Base-by-base conservation (phyloP, 2,888 invertebrate genomes). In the Drosophila quinaria region DNA sequence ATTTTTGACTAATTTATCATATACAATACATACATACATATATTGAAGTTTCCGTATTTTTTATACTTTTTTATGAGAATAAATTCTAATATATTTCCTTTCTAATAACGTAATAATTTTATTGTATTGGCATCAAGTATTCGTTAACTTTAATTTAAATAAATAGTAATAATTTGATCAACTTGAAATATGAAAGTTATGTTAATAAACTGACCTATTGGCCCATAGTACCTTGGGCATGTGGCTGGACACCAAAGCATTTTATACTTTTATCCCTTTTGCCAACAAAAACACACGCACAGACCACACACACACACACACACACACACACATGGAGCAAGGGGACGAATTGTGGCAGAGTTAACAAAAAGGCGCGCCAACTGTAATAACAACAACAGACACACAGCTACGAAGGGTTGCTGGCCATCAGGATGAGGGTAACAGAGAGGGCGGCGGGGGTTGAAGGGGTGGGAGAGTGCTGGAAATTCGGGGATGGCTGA, bases 251-350 rank as follows among this genome's bases (percentile, higher is more conserved):
- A 77, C 55, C 72, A 89, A 80, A 86, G 83, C 77, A 86, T 76
- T 82, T 82, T 89, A 89, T 89, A 79, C 86, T 86, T 87, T 87
- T 87, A 86, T 86, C 90, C 86, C 83, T 88, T 87, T 80, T 77
- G 74, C 86, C 71, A 84, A 83, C 77, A 81, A 80, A 77, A 87
- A 87, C 81, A 87, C 67, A 67, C 54, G 25, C 65, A 62, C 49
- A 51, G 61, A 64, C 42, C 52, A 80, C 31, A 63, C 55, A 64
- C 47, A 46, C 29, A 31, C 22, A 80, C 31, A 63, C 55, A 64
- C 47, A 46, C 29, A 31, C 37, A 50, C 60, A 41, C 6, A 13
- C 46, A 5, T 31, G 31, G 41, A 44, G 60, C 8, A 33, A 19
- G 19, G 17, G 17, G 4, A 15, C 15, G 41, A 9, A 29, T 39